Percentiles rank a stretch among this genome's conserved stretches.
phyloP scores from a whole-genome alignment of 2,888 invertebrate species.

The Oscheius myriophilus region DNA sequence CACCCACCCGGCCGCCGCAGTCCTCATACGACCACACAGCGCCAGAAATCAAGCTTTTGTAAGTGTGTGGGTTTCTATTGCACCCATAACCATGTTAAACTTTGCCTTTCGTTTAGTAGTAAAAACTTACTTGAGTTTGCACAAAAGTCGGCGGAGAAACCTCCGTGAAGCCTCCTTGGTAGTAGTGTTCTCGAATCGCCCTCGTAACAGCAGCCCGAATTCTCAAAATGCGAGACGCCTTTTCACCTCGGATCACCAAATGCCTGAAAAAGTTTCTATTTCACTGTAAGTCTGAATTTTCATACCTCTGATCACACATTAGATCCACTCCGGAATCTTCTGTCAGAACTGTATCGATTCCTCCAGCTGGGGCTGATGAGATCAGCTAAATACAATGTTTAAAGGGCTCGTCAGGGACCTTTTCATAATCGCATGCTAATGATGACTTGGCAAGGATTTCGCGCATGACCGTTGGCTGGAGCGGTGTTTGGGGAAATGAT shows the following conservation, averaged over 20 bases:
- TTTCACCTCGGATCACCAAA: constrained; percentile 97
- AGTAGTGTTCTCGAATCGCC: constrained; percentile 80
- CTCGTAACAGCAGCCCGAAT: constrained; percentile 82
- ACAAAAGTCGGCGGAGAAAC: constrained; percentile 96
- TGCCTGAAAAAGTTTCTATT: constrained; percentile 74
- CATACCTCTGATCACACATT: constrained; percentile 83
- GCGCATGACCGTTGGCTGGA: too few relatives aligned
- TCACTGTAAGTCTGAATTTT: not conserved
- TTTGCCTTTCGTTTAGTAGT: too few relatives aligned
- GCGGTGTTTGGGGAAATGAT: too few relatives aligned
- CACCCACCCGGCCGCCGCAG: too few relatives aligned
- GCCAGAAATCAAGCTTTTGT: too few relatives aligned
- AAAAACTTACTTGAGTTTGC: constrained; percentile 83
- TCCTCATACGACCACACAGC: too few relatives aligned
- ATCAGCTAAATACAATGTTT: constrained; percentile 76
- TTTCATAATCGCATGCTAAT: too few relatives aligned
- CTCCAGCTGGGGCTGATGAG: constrained; percentile 91
- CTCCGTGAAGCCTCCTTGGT: constrained; percentile 85
- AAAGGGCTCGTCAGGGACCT: not conserved
- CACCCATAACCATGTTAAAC: too few relatives aligned
- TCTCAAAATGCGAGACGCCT: constrained; percentile 89
- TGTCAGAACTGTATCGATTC: constrained; percentile 95
- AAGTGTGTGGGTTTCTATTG: too few relatives aligned
- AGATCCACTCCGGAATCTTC: constrained; percentile 96
- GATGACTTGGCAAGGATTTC: too few relatives aligned